These are phyloP conservation scores for Paracentrotus lividus DNA, from an alignment of 53 echinoderm and acorn worm species.

Conservation along the genomic window DNA sequence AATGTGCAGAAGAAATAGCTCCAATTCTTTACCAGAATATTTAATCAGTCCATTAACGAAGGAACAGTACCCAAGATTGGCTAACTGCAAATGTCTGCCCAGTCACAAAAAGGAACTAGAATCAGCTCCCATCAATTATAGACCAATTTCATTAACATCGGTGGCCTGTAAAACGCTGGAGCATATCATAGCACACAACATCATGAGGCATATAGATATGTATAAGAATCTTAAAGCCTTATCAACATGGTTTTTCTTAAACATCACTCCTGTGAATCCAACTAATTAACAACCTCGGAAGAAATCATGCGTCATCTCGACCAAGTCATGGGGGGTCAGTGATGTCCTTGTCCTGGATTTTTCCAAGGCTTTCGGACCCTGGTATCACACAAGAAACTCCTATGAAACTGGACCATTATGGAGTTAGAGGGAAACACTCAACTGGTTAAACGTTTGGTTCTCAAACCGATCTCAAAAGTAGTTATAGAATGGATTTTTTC, in stretches of 20 bases:
- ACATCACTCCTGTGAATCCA: background rate
- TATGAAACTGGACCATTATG: background rate
- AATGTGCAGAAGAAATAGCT: no score
- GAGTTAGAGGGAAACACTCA: background rate
- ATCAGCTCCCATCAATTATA: background rate
- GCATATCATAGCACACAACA: background rate
- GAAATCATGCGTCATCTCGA: background rate
- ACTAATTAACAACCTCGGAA: no score
- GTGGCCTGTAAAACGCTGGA: background rate
- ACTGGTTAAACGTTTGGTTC: no score
- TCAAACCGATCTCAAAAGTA: no score
- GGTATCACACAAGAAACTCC: background rate
- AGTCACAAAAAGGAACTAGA: background rate
- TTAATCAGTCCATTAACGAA: background rate
- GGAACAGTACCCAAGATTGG: background rate
- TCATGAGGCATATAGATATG: background rate
- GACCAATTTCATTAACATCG: slow-evolving; percentile 6
- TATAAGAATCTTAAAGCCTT: no score
- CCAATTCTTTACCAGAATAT: no score
- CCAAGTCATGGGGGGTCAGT: background rate
- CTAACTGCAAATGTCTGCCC: background rate
- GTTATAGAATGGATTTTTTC: no score
- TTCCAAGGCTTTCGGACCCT: background rate
- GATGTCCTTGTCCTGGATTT: background rate
- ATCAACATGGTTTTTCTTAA: background rate